Conservation (phyloP, 2,888 invertebrate genomes). For the Drosophila putrida region DNA sequence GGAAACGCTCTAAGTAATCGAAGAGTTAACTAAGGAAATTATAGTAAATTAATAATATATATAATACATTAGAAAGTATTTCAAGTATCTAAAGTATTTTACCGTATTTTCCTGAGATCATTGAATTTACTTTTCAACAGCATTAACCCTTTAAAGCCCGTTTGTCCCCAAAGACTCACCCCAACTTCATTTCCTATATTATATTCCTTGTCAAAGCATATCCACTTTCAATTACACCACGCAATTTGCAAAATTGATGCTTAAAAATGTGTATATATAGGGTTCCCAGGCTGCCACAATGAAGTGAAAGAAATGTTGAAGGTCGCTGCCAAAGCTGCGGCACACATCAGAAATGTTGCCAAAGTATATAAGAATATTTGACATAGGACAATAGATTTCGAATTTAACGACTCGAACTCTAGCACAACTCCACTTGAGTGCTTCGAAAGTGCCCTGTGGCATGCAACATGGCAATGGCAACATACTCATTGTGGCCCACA, state of each 20-base stretch:
- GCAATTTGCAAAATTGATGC: constrained; percentile 55
- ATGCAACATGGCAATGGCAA: constrained; percentile 61
- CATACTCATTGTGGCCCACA: constrained; percentile 29
- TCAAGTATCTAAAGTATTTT: too few relatives aligned
- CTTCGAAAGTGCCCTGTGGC: constrained; percentile 33
- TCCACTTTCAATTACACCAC: constrained; percentile 31
- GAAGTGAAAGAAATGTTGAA: constrained; percentile 7
- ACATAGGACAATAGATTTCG: constrained; percentile 63
- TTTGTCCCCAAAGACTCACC: background rate
- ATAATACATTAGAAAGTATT: too few relatives aligned
- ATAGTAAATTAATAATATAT: too few relatives aligned
- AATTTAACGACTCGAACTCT: constrained; percentile 56
- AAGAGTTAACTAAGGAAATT: too few relatives aligned
- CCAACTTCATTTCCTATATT: background rate
- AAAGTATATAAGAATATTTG: constrained; percentile 54
- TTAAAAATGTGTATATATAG: background rate
- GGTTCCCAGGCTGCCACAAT: constrained; percentile 12
- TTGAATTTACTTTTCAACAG: too few relatives aligned
- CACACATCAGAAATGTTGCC: constrained; percentile 46
- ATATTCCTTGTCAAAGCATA: constrained; percentile 8
- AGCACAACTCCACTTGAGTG: constrained; percentile 21
- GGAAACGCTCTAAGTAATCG: too few relatives aligned
- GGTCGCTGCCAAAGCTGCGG: constrained; percentile 2
- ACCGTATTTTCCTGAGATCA: too few relatives aligned
- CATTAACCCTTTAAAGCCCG: background rate